These are phyloP conservation scores for Psittacus erithacus DNA, from an alignment of 2,113 vertebrate species.

Conservation along the genomic window DNA sequence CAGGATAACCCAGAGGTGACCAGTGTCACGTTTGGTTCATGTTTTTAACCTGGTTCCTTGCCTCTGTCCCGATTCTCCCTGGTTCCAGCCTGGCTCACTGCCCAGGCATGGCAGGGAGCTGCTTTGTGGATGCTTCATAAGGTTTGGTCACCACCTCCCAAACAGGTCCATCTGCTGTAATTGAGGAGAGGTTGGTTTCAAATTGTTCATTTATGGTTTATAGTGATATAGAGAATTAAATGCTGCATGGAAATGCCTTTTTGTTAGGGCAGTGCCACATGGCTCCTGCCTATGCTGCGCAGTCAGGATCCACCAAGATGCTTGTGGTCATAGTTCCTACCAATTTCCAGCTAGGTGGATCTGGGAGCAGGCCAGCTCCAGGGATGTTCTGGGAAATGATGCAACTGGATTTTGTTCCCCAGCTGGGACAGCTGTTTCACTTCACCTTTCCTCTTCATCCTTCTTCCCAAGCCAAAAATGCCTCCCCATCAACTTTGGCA, in stretches of 20 bases:
- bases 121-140: neutral
- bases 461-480: neutral
- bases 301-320: neutral
- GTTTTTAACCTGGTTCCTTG: neutral
- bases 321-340: fast-evolving
- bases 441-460: neutral
- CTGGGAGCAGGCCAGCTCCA: neutral
- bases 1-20: fast-evolving
- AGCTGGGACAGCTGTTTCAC: neutral
- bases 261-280: neutral
- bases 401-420: neutral
- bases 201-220: neutral
- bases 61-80: neutral
- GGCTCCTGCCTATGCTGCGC: neutral
- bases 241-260: neutral
- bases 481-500: neutral
- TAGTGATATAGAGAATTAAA: neutral
- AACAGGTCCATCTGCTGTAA: neutral
- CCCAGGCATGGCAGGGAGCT: neutral
- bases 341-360: neutral
- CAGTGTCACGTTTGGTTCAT: fast-evolving
- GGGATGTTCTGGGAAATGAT: neutral
- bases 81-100: neutral
- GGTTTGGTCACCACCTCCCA: neutral
- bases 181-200: neutral